Conservation (phyloP, 2,888 invertebrate species). For the Drosophila prostipennis region DNA sequence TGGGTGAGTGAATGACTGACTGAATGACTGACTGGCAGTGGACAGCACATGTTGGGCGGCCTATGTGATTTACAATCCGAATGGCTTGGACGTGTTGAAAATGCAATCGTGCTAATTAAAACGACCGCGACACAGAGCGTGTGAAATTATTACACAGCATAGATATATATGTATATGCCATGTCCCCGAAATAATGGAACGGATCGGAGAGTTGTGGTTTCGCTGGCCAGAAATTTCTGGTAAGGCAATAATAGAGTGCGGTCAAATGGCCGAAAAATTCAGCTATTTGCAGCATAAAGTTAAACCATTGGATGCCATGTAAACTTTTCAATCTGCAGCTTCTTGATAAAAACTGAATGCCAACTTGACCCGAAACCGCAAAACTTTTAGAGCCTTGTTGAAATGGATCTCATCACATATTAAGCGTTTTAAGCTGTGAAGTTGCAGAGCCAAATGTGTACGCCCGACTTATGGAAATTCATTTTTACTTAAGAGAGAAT, state of each 20-base stretch:
- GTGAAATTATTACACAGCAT: conserved; percentile 66
- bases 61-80: conserved; percentile 71
- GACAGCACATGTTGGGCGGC: conserved; percentile 56
- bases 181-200: conserved; percentile 2
- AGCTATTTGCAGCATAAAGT: neutral
- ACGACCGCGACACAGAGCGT: conserved; percentile 71
- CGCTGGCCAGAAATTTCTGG: neutral
- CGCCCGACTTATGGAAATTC: conserved; percentile 53
- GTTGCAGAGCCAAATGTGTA: conserved; percentile 13
- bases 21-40: conserved; percentile 15
- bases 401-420: conserved; percentile 33
- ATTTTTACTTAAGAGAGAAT: conserved; percentile 55
- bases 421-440: conserved; percentile 19
- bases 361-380: conserved; percentile 27
- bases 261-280: conserved; percentile 6
- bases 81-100: conserved; percentile 70
- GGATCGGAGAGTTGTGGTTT: conserved; percentile 2
- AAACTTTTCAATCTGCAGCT: conserved; percentile 19
- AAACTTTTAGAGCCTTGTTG: conserved; percentile 23
- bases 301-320: neutral
- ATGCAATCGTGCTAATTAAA: conserved; percentile 77
- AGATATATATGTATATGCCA: conserved; percentile 6
- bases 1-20: conserved; percentile 10
- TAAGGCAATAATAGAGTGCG: conserved; percentile 19
- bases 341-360: conserved; percentile 17